Evolutionary conservation across 2,113 vertebrate genomes (phyloP), one percentile per base, ranked within the genome.

Genomic region (Micromys minutus): DNA sequence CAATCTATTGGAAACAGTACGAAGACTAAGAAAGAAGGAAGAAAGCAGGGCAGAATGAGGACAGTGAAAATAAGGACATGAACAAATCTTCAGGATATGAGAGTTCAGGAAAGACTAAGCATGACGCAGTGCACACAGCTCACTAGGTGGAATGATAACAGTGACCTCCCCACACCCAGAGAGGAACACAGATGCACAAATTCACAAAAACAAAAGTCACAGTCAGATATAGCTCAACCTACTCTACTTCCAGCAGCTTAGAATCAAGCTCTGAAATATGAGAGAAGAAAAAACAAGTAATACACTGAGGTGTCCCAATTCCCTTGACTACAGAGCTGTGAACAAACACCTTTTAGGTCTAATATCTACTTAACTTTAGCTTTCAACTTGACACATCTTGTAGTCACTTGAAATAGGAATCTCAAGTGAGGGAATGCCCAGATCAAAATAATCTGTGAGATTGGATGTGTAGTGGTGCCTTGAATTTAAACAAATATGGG

Each of bases 21-120:
- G 45, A 24, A n/a, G 4, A 12, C 10, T 16, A 61, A 15, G 50
- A 63, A 75, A 19, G 17, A 63, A n/a, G 52, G 24, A 61, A 52
- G 22, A 50, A 91, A 9, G 2, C 1, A 24, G 1, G 26, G 15
- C 0, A 10, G 2, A 55, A 69, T 5, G 9, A 39, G 29, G 19
- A 29, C 10, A 17, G 5, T 13, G 36, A 19, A 34, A 39, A 42
- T n/a, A 85, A 69, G 42, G 21, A 10, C n/a, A n/a, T n/a, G n/a
- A n/a, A n/a, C n/a, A 65, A 65, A 52, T 42, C 31, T 59, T 57
- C 29, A 57, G 69, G 31, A 55, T 80, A 69, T 45, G 34, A 36
- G 10, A 17, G 10, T n/a, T 69, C 50, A 81, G 59, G 63, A 47
- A 83, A 50, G 1, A n/a, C 17, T 47, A 29, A 31, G 34, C 61